Base-by-base conservation (phyloP, 2,888 invertebrate genomes). In the Trissolcus japonicus region DNA sequence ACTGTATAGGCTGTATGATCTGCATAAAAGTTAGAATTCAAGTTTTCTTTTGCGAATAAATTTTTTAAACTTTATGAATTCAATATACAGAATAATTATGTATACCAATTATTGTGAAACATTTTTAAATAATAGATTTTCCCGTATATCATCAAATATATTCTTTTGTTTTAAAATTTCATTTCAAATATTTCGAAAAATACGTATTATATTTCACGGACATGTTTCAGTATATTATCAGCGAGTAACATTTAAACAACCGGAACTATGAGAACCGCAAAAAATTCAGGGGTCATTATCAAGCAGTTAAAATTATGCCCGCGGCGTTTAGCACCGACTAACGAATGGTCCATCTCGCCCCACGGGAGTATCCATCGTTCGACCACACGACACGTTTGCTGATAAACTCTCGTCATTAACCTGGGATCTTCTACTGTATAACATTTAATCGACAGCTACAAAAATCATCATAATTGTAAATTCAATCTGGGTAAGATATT, bases 241-340 rank as follows among this genome's bases (percentile, higher is more conserved):
- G 19, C 35, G 0, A 54, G 63, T 46, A 59, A 55, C 29, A 46
- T 67, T 67, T 66, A 62, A 67, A 61, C 82, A 53, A 35, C 35
- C 48, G 48, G 80, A 81, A 80, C 82, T 81, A 83, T 84, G 82
- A 81, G 79, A 72, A 72, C 71, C 78, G 79, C 71, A 56, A 63
- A 79, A 68, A 68, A 54, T 46, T 25, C 56, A 71, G 71, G 68
- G 78, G 71, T 76, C 73, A 77, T 77, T 72, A 72, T 68, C 72
- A 68, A 72, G 68, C 67, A 73, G 66, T 69, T 81, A 80, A 82
- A 83, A 83, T 82, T 82, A 79, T 78, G 57, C 75, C 79, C 61
- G 75, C 76, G 69, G 69, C 73, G 69, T 80, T 80, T 80, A 79
- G 50, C 76, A 76, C 73, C 78, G 74, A 79, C 77, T 80, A 80